Base-by-base conservation (phyloP, 1,140 invertebrate genomes). In the Pachyrhynchus sulphureomaculatus region DNA sequence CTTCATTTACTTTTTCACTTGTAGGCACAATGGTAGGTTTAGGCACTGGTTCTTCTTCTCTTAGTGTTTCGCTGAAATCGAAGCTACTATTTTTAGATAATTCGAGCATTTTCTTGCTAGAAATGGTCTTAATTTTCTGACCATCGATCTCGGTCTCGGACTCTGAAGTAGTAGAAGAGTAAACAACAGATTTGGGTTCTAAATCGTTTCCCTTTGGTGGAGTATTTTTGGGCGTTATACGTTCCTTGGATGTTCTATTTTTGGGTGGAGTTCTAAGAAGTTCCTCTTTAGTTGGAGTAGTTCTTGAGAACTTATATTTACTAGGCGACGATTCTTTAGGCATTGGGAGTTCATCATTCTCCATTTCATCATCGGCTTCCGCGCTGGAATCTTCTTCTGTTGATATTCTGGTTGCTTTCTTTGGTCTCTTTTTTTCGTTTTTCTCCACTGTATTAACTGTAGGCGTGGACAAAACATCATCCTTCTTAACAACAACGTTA, bases 361-460 rank as follows among this genome's bases (percentile, higher is more conserved):
- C 82, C 82, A 83, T 83, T 71, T 85, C 82, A 68, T 85, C 82
- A 72, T 83, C 82, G 17, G 81, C 82, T 70, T 84, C 83, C 3
- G 82, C 82, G 18, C 81, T 83, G 0, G 82, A 84, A 71, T 84
- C 82, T 73, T 84, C 83, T 24, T 75, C 81, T 20, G 76, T 78
- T 8, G 78, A 77, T 64, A 79, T 75, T 29, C 68, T 68, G 12
- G 68, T 62, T 23, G 69, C 48, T 17, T 56, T 60, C 44, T 69
- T 72, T 55, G 42, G 82, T 82, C 59, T 79, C 80, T 47, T 83
- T 83, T n/a, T 82, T 79, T 74, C 75, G 41, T 68, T 65, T 29
- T 62, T 61, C 42, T 66, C 66, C 67, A 75, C 58, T 67, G 39
- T 21, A n/a, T 4, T 44, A 2, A 21, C 9, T 3, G 17, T n/a